A percentile compares a stretch with the other conserved stretches of the same genome.
These are phyloP conservation scores for Coremacera marginata DNA, from an alignment of 2,888 invertebrate species.

Conservation along the genomic window DNA sequence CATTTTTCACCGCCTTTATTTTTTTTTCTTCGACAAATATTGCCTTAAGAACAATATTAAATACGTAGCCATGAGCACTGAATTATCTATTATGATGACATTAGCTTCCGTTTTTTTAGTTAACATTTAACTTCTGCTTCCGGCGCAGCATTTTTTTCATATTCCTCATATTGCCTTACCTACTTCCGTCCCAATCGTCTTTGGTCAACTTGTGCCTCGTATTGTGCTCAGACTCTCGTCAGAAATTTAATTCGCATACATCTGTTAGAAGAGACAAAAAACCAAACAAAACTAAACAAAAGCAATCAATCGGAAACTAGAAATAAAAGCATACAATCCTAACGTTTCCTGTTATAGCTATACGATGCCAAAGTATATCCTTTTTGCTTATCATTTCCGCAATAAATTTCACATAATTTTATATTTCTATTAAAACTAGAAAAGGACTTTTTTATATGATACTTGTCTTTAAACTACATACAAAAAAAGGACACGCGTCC, in stretches of 20 bases:
- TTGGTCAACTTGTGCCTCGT: not conserved
- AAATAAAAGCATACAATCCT: slow-evolving; percentile 6
- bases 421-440: slow-evolving; percentile 66
- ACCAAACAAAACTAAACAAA: not conserved
- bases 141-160: not conserved
- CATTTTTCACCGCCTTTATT: not conserved
- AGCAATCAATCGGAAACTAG: slow-evolving; percentile 23
- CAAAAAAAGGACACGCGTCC: slow-evolving; percentile 42
- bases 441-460: slow-evolving; percentile 44
- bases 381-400: slow-evolving; percentile 67
- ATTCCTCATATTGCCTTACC: not conserved
- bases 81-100: slow-evolving; percentile 19
- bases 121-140: slow-evolving; percentile 17
- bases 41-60: not conserved
- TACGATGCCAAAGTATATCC: slow-evolving; percentile 49
- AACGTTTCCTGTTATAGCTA: slow-evolving; percentile 8
- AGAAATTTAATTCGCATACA: slow-evolving; percentile 23
- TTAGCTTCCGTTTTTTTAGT: slow-evolving; percentile 22
- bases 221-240: slow-evolving; percentile 15
- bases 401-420: slow-evolving; percentile 67
- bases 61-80: not conserved
- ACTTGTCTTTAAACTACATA: not conserved
- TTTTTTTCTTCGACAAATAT: not conserved
- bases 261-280: not conserved
- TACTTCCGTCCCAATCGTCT: not conserved